These are phyloP conservation scores for Ictidomys tridecemlineatus DNA, from an alignment of 2,113 vertebrate genomes.

Conservation along the genomic window DNA sequence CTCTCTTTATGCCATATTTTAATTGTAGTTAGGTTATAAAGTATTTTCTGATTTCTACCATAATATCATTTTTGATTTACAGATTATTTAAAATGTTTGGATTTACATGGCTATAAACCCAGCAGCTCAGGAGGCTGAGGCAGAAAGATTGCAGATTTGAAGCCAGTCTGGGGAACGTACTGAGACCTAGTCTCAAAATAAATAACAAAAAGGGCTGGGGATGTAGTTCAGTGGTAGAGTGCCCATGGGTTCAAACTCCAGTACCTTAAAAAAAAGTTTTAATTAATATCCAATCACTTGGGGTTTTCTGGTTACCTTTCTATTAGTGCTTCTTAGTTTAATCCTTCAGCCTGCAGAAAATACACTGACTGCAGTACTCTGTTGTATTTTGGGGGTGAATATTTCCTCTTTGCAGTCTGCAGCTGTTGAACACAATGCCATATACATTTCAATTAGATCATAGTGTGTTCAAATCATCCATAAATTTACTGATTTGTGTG, in stretches of 20 bases:
- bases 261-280: neutral
- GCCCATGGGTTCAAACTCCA: too few species aligned
- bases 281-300: neutral
- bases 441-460: neutral
- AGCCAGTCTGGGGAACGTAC: too few species aligned
- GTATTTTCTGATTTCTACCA: neutral
- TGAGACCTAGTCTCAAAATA: too few species aligned
- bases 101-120: too few species aligned
- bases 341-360: neutral
- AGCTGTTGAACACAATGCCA: neutral
- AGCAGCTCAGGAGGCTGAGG: too few species aligned
- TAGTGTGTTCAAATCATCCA: neutral
- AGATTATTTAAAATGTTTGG: neutral
- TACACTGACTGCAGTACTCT: neutral
- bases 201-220: too few species aligned
- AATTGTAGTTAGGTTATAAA: neutral
- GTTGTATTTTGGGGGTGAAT: neutral
- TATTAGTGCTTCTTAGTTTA: neutral
- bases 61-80: neutral
- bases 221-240: too few species aligned
- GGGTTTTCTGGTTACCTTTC: neutral
- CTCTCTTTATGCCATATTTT: neutral
- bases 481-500: neutral
- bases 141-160: too few species aligned
- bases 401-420: neutral